Evolutionary conservation across 2,797 vertebrate species (phyloP).

Genomic region (Microtus californicus): DNA sequence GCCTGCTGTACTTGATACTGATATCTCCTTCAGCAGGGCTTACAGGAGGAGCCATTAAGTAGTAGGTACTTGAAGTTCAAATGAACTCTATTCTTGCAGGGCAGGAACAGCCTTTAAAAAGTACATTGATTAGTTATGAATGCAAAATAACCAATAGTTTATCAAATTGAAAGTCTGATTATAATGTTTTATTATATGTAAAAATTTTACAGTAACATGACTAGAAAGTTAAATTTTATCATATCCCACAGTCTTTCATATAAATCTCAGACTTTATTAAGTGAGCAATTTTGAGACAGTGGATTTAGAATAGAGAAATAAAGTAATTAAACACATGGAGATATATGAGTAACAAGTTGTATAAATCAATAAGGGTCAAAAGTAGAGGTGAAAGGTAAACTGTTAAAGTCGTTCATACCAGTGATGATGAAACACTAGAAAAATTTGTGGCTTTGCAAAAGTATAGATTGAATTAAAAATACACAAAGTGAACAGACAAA

Average conservation of each 20-base stretch:
- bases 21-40: not conserved
- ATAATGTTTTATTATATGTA: constrained; percentile 14
- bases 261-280: not conserved
- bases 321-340: not conserved
- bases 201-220: not conserved
- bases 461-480: not conserved
- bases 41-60: not conserved
- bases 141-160: constrained; percentile 1
- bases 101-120: constrained; percentile 14
- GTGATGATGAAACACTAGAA: not conserved
- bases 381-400: not conserved
- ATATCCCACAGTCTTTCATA: not conserved
- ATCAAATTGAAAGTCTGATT: not conserved
- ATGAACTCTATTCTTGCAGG: not conserved
- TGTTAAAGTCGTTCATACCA: not conserved
- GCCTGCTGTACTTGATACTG: not conserved
- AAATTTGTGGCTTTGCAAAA: not conserved
- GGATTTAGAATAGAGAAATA: constrained; percentile 36
- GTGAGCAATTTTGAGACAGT: not conserved
- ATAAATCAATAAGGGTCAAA: not conserved
- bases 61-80: not conserved
- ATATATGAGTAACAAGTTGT: not conserved
- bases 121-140: not conserved
- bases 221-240: constrained; percentile 53
- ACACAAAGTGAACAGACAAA: too few relatives aligned